Evolutionary conservation across 1,140 invertebrate species (phyloP).

Genomic region (Samia ricini): DNA sequence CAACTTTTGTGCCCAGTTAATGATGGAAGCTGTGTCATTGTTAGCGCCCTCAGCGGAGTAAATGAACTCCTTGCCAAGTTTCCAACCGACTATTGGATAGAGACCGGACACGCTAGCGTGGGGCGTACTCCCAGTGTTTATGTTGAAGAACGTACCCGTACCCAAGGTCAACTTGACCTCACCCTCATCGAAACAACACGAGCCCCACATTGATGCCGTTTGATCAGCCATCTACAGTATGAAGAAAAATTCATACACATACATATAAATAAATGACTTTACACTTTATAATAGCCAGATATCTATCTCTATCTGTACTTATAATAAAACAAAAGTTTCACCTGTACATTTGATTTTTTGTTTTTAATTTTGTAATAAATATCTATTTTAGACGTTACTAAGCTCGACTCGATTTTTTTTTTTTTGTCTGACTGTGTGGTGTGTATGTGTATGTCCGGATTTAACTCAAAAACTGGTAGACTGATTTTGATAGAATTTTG

Average conservation of each 20-base stretch:
- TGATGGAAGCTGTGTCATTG: conserved; percentile 91
- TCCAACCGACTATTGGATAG: conserved; percentile 96
- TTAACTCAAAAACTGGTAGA: no score
- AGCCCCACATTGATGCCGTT: conserved; percentile 94
- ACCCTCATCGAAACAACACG: conserved; percentile 89
- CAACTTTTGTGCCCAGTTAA: conserved; percentile 90
- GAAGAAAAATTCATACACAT: background rate
- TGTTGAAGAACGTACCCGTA: conserved; percentile 94
- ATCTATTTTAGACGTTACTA: no score
- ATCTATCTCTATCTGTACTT: no score
- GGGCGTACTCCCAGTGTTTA: conserved; percentile 89
- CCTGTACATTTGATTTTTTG: no score
- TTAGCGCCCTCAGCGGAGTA: conserved; percentile 92
- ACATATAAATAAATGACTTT: background rate
- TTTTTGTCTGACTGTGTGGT: no score
- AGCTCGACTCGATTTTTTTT: no score
- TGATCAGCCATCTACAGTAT: conserved; percentile 84
- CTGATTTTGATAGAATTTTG: no score
- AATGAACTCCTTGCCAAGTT: conserved; percentile 82
- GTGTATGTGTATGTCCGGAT: no score
- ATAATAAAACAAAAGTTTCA: no score
- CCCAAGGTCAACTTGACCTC: conserved; percentile 96
- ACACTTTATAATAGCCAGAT: no score
- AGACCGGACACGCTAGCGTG: conserved; percentile 88
- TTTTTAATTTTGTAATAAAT: no score